phyloP scores from a whole-genome alignment of 2,797 vertebrate species.

The Diplodus puntazzo region DNA sequence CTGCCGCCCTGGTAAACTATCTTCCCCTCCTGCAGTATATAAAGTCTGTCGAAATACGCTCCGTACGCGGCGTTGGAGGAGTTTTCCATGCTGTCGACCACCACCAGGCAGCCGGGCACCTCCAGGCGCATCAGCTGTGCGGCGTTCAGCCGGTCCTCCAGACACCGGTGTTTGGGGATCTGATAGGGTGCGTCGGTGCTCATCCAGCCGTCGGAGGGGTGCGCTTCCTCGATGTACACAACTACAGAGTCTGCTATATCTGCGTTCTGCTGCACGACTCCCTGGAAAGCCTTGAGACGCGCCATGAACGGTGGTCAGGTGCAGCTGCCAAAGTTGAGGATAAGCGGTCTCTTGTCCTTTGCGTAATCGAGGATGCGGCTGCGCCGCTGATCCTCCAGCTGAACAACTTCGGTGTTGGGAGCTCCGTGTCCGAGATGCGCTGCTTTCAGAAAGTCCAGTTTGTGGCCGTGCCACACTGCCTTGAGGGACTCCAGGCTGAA shows the following conservation, averaged over 20 bases:
- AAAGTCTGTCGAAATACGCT: constrained; percentile 97
- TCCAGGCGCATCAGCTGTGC: constrained; percentile 92
- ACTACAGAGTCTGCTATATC: constrained; percentile 94
- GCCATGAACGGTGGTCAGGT: constrained; percentile 99
- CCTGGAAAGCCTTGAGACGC: constrained; percentile 94
- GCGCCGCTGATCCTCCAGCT: constrained; percentile 87
- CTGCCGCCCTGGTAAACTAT: constrained; percentile 96
- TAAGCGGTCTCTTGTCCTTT: constrained; percentile 90
- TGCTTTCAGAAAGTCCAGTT: constrained; percentile 95
- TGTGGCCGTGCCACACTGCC: constrained; percentile 97
- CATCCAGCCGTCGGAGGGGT: constrained; percentile 97
- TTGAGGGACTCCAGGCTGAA: constrained; percentile 94
- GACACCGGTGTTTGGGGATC: constrained; percentile 93
- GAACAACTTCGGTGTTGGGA: constrained; percentile 94
- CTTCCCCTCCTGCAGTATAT: constrained; percentile 90
- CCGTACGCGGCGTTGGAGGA: constrained; percentile 95
- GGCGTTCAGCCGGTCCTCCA: constrained; percentile 93
- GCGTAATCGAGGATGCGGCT: constrained; percentile 92
- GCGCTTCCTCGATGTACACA: constrained; percentile 98
- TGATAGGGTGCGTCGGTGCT: constrained; percentile 95
- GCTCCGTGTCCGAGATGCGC: constrained; percentile 92
- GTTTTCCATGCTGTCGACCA: constrained; percentile 97
- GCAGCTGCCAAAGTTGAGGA: constrained; percentile 98
- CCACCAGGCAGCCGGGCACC: constrained; percentile 90
- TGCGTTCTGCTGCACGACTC: constrained; percentile 90